Base-by-base conservation (phyloP, 2,797 vertebrate genomes). In the Eupleurogrammus muticus region DNA sequence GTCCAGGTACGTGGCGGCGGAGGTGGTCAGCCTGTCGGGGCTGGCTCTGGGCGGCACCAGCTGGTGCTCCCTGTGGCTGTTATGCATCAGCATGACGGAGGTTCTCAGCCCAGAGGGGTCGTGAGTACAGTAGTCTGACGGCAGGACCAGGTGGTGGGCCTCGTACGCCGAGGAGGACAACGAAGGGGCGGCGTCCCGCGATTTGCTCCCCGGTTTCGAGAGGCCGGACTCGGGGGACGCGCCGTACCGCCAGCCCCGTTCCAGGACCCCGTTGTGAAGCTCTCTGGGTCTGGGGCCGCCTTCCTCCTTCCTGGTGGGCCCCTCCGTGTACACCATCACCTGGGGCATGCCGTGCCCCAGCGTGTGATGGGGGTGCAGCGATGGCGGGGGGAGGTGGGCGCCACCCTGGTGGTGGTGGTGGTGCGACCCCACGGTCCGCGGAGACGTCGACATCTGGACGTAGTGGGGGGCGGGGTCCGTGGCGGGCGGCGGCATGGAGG, bases 41-140 rank as follows among this genome's bases (percentile, higher is more conserved):
- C 92, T 94, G 53, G 90, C 93, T 92, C 21, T 93, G 84, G 85
- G 90, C 88, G 64, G 93, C 24, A 51, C 64, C 79, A 86, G 70
- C 93, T 95, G 91, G 84, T 98, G 96, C 3, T 93, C 86, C 0
- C 78, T 21, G 86, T 95, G 96, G 92, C 95, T 98, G 88, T 97
- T 97, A 83, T 96, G 96, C 89, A 98, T 94, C 76, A 98, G 93
- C 95, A 99, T 96, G 65, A 97, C 93, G 0, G 98, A 97, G 82
- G 95, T 94, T 86, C 97, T 95, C 69, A 96, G 89, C 72, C 93
- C 94, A 47, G 96, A 81, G 73, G 91, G 90, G 77, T 99, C 96
- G 19, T 96, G 95, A 1, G 88, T 23, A 9, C 93, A 60, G 7
- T 97, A 98, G 79, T 99, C 97, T 0, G 94, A 84, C 0, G 96